These are phyloP conservation scores for Digitonthophagus gazella DNA, from an alignment of 2,888 invertebrate species.

Conservation along the genomic window DNA sequence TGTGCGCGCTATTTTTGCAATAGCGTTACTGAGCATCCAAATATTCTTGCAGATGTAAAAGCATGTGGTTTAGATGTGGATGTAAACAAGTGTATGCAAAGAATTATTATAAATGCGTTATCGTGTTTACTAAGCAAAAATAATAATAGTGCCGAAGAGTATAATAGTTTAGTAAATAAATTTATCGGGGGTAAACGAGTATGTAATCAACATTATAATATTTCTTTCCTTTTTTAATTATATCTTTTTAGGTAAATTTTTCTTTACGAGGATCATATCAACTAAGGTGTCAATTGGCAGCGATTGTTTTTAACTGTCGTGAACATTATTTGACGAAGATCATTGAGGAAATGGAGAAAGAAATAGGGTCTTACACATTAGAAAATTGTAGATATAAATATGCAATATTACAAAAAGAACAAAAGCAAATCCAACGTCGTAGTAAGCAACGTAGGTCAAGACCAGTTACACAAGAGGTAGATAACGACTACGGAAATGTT, in stretches of 20 bases:
- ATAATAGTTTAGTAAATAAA: background rate
- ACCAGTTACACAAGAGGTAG: background rate
- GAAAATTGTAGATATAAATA: background rate
- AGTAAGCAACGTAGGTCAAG: background rate
- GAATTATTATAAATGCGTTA: background rate
- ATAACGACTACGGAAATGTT: background rate
- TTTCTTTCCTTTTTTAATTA: background rate
- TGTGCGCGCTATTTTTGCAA: background rate
- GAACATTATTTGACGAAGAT: background rate
- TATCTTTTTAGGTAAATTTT: background rate
- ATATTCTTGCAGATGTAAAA: background rate
- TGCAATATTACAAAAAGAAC: background rate
- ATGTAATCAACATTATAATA: background rate
- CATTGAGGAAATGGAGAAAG: background rate
- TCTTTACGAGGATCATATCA: background rate
- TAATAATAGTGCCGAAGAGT: background rate
- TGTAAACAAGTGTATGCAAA: background rate
- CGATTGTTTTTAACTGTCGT: background rate
- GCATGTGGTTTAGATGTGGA: background rate
- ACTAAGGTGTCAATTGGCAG: background rate
- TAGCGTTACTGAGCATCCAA: background rate
- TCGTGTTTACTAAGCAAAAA: background rate
- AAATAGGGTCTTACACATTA: no score
- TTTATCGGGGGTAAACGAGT: slow-evolving; percentile 5
- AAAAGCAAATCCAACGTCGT: background rate